phyloP scores from a whole-genome alignment of 2,797 vertebrate genomes.

The Vultur gryphus region DNA sequence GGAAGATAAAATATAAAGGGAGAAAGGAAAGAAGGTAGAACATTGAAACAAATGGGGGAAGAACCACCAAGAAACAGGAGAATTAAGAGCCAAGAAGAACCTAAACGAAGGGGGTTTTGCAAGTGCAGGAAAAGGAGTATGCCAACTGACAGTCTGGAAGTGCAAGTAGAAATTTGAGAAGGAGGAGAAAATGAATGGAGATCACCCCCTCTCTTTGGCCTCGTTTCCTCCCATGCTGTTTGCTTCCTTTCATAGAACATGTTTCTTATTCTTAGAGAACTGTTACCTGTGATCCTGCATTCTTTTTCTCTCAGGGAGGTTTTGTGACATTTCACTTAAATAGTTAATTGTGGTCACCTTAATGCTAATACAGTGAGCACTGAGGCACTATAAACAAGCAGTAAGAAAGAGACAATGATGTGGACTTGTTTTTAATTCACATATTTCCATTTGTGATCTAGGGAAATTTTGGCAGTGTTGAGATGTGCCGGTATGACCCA shows the following conservation, averaged over 20 bases:
- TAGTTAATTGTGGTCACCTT: background rate
- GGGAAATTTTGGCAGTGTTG: conserved; percentile 99
- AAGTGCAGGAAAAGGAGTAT: background rate
- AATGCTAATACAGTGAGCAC: background rate
- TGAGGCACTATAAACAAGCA: background rate
- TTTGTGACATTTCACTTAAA: background rate
- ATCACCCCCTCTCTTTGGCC: background rate
- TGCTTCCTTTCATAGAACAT: background rate
- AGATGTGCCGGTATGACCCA: conserved; percentile 96
- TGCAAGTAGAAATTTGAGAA: background rate
- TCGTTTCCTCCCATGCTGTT: background rate
- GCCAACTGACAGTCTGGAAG: background rate
- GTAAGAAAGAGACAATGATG: background rate
- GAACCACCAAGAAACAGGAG: background rate
- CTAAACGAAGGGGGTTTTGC: background rate
- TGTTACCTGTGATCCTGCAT: background rate
- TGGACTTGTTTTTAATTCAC: background rate
- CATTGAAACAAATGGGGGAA: background rate
- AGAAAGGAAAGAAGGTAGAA: background rate
- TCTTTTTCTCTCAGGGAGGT: background rate
- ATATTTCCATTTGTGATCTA: conserved; percentile 41
- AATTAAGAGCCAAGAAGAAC: background rate
- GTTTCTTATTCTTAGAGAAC: background rate
- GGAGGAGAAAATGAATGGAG: background rate
- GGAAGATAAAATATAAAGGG: background rate